Evolutionary conservation across 1,140 invertebrate species (phyloP), one percentile per base, ranked within the genome.

Genomic region (Zaprionus capensis): DNA sequence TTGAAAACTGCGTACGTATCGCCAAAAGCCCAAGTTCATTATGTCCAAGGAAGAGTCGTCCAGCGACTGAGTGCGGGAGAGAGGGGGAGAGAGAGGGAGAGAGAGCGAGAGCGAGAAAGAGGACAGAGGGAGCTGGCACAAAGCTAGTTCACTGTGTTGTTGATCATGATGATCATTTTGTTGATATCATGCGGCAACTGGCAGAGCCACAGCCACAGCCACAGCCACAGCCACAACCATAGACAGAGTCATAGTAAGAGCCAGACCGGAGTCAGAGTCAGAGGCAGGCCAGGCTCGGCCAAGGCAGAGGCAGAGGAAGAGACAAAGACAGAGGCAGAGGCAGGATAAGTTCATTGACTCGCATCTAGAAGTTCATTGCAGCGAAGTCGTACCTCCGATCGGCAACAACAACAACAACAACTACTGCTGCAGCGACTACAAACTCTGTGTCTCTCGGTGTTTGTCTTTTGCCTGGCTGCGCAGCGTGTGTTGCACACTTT

Each of bases 261-360:
- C 61, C 36, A 49, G 51, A 57, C 51, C 51, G 41, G n/a, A 46
- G 41, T 12, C 51, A 71, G 41, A 49, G 17, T 12, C 59, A 61
- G 12, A 59, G 63, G 11, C 55, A 56, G 17, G 41, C 31, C 71
- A 68, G 46, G 20, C 46, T 46, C 41, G 41, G 15, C 6, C 6
- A 41, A 64, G 51, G n/a, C 51, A 17, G 22, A 31, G 62, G 59
- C 55, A 56, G 20, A 65, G 63, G 15, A 26, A 61, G 14, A 56
- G 64, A 2, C 44, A 62, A 41, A 41, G 34, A 12, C 62, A 44
- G 75, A 7, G 26, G 28, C 51, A 71, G 56, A 66, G 75, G 53
- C 84, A 90, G 85, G 85, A 90, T 88, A 80, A 85, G 85, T 90
- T 90, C 85, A 90, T 80, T 90, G 85, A 90, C 85, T 90, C 71